Evolutionary conservation across 2,113 vertebrate genomes (phyloP).

Genomic region (Calidris pugnax): DNA sequence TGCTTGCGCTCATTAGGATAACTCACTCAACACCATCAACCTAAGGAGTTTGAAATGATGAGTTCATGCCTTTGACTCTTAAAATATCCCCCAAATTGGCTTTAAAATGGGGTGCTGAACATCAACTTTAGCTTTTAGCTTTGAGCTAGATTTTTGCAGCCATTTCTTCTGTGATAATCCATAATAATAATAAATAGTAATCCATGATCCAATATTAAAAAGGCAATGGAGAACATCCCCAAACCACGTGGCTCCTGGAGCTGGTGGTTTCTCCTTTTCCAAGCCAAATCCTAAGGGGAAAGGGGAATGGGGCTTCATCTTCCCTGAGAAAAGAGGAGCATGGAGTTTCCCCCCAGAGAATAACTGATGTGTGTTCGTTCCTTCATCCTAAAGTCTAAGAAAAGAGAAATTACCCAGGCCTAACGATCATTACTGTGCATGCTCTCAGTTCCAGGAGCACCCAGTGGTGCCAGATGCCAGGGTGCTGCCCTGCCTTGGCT

Average conservation of each 20-base stretch:
- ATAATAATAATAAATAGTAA: background rate
- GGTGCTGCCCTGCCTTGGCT: background rate
- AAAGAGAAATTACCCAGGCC: background rate
- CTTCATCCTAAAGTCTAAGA: fast-evolving
- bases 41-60: background rate
- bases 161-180: background rate
- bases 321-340: fast-evolving
- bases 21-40: fast-evolving
- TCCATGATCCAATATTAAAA: background rate
- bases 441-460: background rate
- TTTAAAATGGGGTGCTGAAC: background rate
- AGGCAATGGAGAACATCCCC: fast-evolving
- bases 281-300: fast-evolving
- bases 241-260: background rate
- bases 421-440: fast-evolving
- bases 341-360: fast-evolving
- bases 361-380: fast-evolving
- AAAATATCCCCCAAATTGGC: background rate
- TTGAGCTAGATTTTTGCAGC: background rate
- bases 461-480: fast-evolving
- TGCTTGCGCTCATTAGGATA: background rate
- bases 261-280: background rate
- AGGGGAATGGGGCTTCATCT: background rate
- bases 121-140: background rate
- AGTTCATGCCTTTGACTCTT: background rate